Conservation (phyloP, 2,888 invertebrate genomes). For the Lithophane leautieri region DNA sequence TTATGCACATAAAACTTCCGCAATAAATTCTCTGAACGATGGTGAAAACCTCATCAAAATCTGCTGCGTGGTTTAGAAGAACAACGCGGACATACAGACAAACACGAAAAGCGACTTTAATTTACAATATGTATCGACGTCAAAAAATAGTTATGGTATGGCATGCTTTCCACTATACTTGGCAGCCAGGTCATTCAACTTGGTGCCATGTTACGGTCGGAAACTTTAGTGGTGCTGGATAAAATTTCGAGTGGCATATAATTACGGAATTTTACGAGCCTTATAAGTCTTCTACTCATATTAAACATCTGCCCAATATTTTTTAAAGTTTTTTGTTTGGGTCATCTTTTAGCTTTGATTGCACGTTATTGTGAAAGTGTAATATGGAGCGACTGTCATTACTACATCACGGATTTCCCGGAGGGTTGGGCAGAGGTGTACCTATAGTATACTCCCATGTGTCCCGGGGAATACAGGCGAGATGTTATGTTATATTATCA, state of each 20-base stretch:
- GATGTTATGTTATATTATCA: no score
- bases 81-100: no score
- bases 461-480: neutral
- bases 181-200: constrained; percentile 31
- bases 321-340: neutral
- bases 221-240: constrained; percentile 3
- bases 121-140: neutral
- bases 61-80: no score
- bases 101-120: no score
- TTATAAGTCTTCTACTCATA: constrained; percentile 12
- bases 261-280: constrained; percentile 2
- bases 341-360: constrained; percentile 1
- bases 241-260: constrained; percentile 18
- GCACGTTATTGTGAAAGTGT: neutral
- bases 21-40: no score
- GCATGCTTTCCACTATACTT: neutral
- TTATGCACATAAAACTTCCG: no score
- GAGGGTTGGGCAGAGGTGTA: neutral
- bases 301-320: constrained; percentile 2
- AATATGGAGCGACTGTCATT: no score
- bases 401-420: neutral
- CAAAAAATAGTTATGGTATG: neutral
- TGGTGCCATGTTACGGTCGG: constrained; percentile 11
- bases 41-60: no score
- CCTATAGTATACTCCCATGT: neutral